Evolutionary conservation across 2,888 invertebrate genomes (phyloP).

Genomic region (Philopedon plagiatum): DNA sequence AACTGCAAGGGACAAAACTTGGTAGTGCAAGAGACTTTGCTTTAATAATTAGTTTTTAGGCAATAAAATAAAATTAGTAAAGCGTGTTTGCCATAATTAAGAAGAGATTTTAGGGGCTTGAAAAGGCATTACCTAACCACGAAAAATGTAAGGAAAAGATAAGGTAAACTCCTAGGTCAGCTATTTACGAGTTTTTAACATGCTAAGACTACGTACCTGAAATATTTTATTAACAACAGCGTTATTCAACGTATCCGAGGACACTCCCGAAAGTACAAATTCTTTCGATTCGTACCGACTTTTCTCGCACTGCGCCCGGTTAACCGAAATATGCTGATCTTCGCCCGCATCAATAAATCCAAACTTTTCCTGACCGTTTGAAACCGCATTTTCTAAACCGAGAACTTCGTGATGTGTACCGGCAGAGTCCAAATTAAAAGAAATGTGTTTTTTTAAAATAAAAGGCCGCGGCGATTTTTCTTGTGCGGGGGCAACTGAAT

Average conservation of each 20-base stretch:
- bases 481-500: constrained; percentile 57
- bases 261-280: constrained; percentile 29
- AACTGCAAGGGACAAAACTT: too few species aligned
- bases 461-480: constrained; percentile 33
- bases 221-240: constrained; percentile 49
- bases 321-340: constrained; percentile 10
- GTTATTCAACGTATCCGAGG: constrained; percentile 37
- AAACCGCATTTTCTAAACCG: constrained; percentile 42
- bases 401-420: constrained; percentile 4
- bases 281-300: constrained; percentile 25
- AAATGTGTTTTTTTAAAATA: constrained; percentile 28
- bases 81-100: too few species aligned
- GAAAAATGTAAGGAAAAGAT: too few species aligned
- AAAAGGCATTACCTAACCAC: too few species aligned
- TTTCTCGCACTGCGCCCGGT: constrained; percentile 14
- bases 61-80: too few species aligned
- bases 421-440: constrained; percentile 28
- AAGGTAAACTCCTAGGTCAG: too few species aligned
- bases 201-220: constrained; percentile 54
- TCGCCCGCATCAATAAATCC: constrained; percentile 35
- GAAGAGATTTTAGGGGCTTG: too few species aligned
- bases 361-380: neutral
- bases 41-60: too few species aligned
- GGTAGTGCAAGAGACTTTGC: too few species aligned
- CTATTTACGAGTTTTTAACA: too few species aligned